These are phyloP conservation scores for Thelaira solivaga DNA, from an alignment of 2,888 invertebrate species.

Conservation along the genomic window DNA sequence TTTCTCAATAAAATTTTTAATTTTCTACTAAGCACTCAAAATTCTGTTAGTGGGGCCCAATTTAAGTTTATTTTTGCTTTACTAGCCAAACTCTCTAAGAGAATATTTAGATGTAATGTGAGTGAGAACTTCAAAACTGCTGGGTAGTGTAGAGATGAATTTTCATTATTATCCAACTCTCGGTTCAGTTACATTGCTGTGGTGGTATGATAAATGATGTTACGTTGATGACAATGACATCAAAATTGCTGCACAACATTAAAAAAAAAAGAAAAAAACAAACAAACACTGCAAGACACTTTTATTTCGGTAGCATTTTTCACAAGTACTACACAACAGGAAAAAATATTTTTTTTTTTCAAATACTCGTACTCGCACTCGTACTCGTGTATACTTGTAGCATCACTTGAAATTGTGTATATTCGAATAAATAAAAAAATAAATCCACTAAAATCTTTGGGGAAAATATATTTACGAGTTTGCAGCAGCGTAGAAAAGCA, in stretches of 20 bases:
- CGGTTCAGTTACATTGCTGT: too few species aligned
- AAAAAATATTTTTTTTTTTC: slow-evolving; percentile 27
- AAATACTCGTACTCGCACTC: too few species aligned
- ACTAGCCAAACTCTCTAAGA: too few species aligned
- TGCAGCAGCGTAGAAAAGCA: slow-evolving; percentile 39
- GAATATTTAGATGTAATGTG: too few species aligned
- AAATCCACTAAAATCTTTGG: slow-evolving; percentile 7
- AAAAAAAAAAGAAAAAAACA: not conserved
- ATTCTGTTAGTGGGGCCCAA: too few species aligned
- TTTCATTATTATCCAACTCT: not conserved
- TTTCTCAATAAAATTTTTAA: too few species aligned
- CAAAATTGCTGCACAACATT: slow-evolving; percentile 31
- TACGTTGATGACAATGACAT: slow-evolving; percentile 56
- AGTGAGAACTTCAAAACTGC: not conserved
- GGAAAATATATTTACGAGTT: not conserved
- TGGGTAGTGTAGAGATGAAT: not conserved
- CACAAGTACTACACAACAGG: slow-evolving; percentile 21
- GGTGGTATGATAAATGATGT: slow-evolving; percentile 44
- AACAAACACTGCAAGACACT: slow-evolving; percentile 36
- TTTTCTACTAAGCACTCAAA: too few species aligned
- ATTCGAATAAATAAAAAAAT: slow-evolving; percentile 1
- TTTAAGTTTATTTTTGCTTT: too few species aligned
- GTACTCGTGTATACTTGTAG: not conserved
- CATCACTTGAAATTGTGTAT: slow-evolving; percentile 23
- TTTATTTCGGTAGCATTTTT: slow-evolving; percentile 24